phyloP scores from a whole-genome alignment of 2,888 invertebrate species.

The Adela reaumurella region DNA sequence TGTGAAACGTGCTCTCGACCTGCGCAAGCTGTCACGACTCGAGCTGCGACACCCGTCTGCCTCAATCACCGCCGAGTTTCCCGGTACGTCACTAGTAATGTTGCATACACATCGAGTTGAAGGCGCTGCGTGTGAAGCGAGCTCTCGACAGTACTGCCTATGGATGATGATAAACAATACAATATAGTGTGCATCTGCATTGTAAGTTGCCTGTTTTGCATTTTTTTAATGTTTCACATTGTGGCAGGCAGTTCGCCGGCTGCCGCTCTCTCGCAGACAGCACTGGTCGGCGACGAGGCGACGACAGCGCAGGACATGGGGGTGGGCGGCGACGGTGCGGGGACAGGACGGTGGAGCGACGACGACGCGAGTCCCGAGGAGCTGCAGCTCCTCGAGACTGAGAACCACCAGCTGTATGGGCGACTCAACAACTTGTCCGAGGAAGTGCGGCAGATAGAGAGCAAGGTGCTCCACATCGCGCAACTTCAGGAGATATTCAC shows the following conservation, averaged over 20 bases:
- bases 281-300: neutral
- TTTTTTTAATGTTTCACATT: no score
- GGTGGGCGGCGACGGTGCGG: constrained; percentile 12
- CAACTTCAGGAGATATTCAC: constrained; percentile 94
- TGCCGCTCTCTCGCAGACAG: no score
- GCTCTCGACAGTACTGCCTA: no score
- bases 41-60: constrained; percentile 47
- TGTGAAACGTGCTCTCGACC: constrained; percentile 80
- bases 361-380: constrained; percentile 79
- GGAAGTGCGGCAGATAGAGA: constrained; percentile 86
- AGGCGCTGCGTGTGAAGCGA: constrained; percentile 81
- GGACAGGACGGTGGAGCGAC: constrained; percentile 24
- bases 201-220: no score
- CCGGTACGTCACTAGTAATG: no score
- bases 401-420: constrained; percentile 83
- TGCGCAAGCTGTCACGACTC: constrained; percentile 73
- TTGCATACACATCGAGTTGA: constrained; percentile 83
- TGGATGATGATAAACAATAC: no score
- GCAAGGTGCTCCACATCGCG: constrained; percentile 93
- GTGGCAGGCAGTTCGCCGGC: no score
- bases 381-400: constrained; percentile 88
- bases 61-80: no score
- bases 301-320: neutral
- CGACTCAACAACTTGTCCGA: constrained; percentile 85
- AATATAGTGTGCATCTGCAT: no score